Percentiles rank a stretch among this genome's conserved stretches.
Conservation (phyloP, 1,140 invertebrate genomes). For the Macrosteles quadrilineatus region DNA sequence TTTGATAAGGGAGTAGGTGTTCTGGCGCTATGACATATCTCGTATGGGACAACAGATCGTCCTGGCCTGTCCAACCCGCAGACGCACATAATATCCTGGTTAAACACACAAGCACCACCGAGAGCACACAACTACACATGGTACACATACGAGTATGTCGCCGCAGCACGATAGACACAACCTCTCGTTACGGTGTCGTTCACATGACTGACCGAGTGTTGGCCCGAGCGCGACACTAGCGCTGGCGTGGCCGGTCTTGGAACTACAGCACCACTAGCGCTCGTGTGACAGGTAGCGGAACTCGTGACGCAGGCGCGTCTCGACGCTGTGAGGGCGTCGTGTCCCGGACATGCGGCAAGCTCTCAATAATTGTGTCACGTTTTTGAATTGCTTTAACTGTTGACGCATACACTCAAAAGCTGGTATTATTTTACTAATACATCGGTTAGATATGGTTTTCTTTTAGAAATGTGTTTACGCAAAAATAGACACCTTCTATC, state of each 20-base stretch:
- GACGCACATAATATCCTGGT: constrained; percentile 8
- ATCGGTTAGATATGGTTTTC: too few relatives aligned
- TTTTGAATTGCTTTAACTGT: too few relatives aligned
- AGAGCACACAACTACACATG: constrained; percentile 7
- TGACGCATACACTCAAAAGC: too few relatives aligned
- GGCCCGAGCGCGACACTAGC: background rate
- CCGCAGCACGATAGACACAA: background rate
- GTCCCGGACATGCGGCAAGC: too few relatives aligned
- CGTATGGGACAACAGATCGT: background rate
- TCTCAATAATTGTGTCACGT: too few relatives aligned
- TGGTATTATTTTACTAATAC: too few relatives aligned
- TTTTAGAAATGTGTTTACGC: too few relatives aligned
- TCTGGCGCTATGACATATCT: constrained; percentile 5
- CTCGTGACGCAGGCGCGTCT: too few relatives aligned
- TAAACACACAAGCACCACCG: constrained; percentile 1
- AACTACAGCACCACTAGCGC: background rate
- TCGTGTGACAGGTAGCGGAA: too few relatives aligned
- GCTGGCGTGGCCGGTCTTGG: background rate
- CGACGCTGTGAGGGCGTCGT: too few relatives aligned
- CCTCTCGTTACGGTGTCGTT: background rate
- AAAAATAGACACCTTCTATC: too few relatives aligned
- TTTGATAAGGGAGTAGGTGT: constrained; percentile 10
- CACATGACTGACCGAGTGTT: constrained; percentile 8
- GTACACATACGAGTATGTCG: background rate
- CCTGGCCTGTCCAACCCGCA: background rate